Base-by-base conservation (phyloP, 2,888 invertebrate species). In the Apamea crenata region DNA sequence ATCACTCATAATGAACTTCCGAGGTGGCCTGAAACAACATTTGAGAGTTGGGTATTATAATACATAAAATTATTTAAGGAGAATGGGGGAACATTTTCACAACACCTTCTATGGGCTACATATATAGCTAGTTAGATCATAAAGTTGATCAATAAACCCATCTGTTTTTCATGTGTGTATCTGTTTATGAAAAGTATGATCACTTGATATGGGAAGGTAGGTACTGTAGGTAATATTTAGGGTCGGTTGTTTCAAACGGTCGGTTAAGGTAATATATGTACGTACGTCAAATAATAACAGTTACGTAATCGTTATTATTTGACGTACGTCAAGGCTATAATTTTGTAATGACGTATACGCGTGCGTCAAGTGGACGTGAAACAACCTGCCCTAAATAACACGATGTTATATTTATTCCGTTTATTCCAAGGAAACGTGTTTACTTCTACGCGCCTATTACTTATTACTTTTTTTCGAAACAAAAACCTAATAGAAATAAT, bases 1-100 rank as follows among this genome's bases (percentile, higher is more conserved):
- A 82, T 65, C 73, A 74, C 72, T 78, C 74, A 68, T 83, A 74
- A 74, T 83, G 71, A 83, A 83, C 63, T 83, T 80, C 50, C 68
- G n/a, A 56, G 78, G 78, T 78, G 50, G 67, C 74, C 50, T 83
- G 56, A 72, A 83, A 83, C 71, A 83, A 75, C 71, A 75, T 75
- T 82, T 70, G 73, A 66, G 44, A 74, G 69, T 82, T 73, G 56
- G 77, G 59, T 82, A 82, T 72, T 63, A 77, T 72, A 77, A 50
- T 63, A 81, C 53, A 77, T 71, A 53, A 76, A 71, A 77, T 77
- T 82, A 68, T 66, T 21, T 70, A 16, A 16, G 2, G 21, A 21
- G 25, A 16, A 56, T 36, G 10, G 53, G 16, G 47, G 1, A 59
- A 12, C n/a, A 79, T 69, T n/a, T n/a, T n/a, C 63, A 47, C 56